Evolutionary conservation across 1,140 invertebrate species (phyloP), one percentile per base, ranked within the genome.

Genomic region (Lucilia sericata): DNA sequence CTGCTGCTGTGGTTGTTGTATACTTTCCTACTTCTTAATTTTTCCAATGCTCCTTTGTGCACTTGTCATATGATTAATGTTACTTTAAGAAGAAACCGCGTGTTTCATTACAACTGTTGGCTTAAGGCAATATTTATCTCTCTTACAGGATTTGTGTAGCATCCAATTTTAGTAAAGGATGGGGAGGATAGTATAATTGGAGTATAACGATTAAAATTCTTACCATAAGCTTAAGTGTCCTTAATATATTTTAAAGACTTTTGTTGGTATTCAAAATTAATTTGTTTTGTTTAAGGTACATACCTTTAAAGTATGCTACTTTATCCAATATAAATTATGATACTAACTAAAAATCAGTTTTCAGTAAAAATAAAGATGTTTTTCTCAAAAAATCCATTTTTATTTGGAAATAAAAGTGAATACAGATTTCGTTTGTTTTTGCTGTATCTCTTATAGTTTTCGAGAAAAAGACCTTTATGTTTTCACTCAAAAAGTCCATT

Each of bases 51-150:
- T 80, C 76, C 76, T 80, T 70, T 80, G 76, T 85, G 84, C 84
- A 83, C 49, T 85, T 85, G 82, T 83, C 84, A 80, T 76, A 84
- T 83, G 84, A 85, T 85, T 85, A 85, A 85, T 85, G 84, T 83
- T 74, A 82, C 78, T 84, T 70, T 55, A 84, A 81, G 83, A 78
- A 51, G 34, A 17, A 21, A 60, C 76, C 47, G 21, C 30, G 25
- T 51, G n/a, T 75, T 74, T 76, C 75, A 81, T 65, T 21, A 47
- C 30, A 34, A 60, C 65, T 13, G 51, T 81, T 76, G 34, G 75
- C 75, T 19, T 74, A 7, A n/a, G 47, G 83, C 83, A n/a, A 60
- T 51, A 19, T 78, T 25, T 78, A 42, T 47, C n/a, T 47, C 12
- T 78, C 36, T n/a, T 36, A 5, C 25, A 30, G 25, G 25, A 30